Conservation (phyloP, 2,888 invertebrate species). For the Scrobipalpa atriplicella region DNA sequence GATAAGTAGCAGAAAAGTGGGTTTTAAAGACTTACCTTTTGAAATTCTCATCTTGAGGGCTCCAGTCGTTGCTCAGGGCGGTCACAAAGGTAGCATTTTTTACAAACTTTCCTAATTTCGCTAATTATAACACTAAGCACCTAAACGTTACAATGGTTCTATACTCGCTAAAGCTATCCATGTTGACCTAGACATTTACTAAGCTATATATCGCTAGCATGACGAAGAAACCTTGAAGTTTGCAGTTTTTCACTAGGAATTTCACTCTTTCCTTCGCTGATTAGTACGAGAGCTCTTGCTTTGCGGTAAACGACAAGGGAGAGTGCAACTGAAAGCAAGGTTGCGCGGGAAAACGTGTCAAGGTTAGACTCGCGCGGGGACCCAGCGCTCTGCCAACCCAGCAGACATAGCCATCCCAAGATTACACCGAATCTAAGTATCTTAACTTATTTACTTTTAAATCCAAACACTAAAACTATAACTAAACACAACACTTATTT, state of each 20-base stretch:
- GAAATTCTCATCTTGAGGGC: conserved; percentile 64
- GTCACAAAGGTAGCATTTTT: conserved; percentile 62
- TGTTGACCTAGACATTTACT: conserved; percentile 25
- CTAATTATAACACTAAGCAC: conserved; percentile 32
- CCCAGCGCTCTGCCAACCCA: conserved; percentile 48
- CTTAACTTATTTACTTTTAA: conserved; percentile 37
- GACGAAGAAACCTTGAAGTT: conserved; percentile 25
- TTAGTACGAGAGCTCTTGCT: conserved; percentile 58
- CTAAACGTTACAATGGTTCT: conserved; percentile 22
- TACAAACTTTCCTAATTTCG: conserved; percentile 36
- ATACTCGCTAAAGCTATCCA: conserved; percentile 22
- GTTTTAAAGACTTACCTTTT: conserved; percentile 55
- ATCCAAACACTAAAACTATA: conserved; percentile 49
- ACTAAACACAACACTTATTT: conserved; percentile 55
- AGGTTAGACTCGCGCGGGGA: conserved; percentile 71
- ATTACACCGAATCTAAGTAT: conserved; percentile 36
- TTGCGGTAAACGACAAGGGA: conserved; percentile 73
- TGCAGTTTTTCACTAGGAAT: conserved; percentile 33
- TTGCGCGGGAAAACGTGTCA: conserved; percentile 80
- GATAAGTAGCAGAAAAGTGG: neutral
- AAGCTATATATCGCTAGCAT: conserved; percentile 21
- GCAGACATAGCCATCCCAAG: conserved; percentile 59
- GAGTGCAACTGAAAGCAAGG: conserved; percentile 76
- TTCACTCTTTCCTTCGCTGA: conserved; percentile 48
- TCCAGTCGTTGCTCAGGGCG: conserved; percentile 46